Percentiles rank a stretch among this genome's conserved stretches.
Conservation (phyloP, 1,140 invertebrate species). For the Lethrus apterus region DNA sequence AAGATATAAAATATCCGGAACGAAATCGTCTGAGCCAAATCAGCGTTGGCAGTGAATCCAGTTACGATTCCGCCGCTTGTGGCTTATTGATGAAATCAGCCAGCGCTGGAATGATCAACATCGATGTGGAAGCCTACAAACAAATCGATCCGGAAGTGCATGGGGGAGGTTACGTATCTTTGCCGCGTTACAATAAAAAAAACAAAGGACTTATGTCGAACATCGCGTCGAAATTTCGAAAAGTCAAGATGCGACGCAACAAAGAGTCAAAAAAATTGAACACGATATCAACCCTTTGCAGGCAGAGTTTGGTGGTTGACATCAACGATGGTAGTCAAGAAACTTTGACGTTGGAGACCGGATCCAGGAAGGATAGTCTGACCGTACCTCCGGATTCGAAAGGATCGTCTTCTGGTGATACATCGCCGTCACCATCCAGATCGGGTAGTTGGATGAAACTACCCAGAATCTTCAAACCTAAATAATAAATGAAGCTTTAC, state of each 20-base stretch:
- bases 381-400: slow-evolving; percentile 18
- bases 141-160: slow-evolving; percentile 38
- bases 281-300: slow-evolving; percentile 54
- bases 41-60: slow-evolving; percentile 50
- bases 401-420: slow-evolving; percentile 18
- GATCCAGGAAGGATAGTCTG: slow-evolving; percentile 14
- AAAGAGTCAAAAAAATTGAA: slow-evolving; percentile 45
- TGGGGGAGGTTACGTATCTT: slow-evolving; percentile 38
- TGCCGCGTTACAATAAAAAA: slow-evolving; percentile 34
- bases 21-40: slow-evolving; percentile 46
- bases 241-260: slow-evolving; percentile 44
- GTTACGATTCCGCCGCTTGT: slow-evolving; percentile 38
- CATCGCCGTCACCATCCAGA: slow-evolving; percentile 22
- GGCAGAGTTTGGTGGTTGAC: slow-evolving; percentile 59
- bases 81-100: slow-evolving; percentile 54
- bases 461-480: slow-evolving; percentile 17
- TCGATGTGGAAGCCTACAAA: slow-evolving; percentile 51
- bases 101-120: slow-evolving; percentile 64
- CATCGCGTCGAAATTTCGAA: slow-evolving; percentile 56
- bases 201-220: slow-evolving; percentile 48
- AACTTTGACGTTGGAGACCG: slow-evolving; percentile 12
- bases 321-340: slow-evolving; percentile 33
- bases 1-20: slow-evolving; percentile 26
- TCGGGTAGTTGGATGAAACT: slow-evolving; percentile 26
- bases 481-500: slow-evolving; percentile 14